A percentile compares a stretch with the other conserved stretches of the same genome.
These are phyloP conservation scores for Lacerta bilineata DNA, from an alignment of 2,797 vertebrate species.

Conservation along the genomic window DNA sequence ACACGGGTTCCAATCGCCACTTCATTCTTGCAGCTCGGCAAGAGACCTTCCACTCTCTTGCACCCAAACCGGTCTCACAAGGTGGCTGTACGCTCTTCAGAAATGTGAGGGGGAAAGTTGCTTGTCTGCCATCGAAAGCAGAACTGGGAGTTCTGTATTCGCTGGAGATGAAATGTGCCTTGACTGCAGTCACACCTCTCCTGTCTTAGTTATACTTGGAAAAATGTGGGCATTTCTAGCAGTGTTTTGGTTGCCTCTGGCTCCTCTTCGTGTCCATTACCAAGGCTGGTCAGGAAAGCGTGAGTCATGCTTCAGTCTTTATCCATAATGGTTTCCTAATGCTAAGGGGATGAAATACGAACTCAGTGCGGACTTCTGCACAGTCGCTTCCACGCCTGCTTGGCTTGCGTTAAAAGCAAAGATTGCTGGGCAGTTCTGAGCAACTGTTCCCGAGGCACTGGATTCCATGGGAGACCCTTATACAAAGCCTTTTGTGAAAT, in stretches of 20 bases:
- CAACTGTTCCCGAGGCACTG: not conserved
- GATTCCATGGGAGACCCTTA: not conserved
- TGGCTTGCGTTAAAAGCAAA: not conserved
- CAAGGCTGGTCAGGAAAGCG: slow-evolving; percentile 24
- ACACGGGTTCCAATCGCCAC: not conserved
- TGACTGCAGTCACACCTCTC: not conserved
- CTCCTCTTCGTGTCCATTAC: not conserved
- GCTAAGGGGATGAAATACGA: slow-evolving; percentile 3
- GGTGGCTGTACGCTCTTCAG: not conserved
- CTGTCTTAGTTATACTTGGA: not conserved
- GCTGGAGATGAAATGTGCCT: not conserved
- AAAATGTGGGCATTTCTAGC: not conserved
- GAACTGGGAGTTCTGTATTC: not conserved
- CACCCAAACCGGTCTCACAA: not conserved
- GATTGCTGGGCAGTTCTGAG: not conserved
- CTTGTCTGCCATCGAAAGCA: not conserved
- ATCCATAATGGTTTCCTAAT: slow-evolving; percentile 51
- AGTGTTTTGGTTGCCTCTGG: not conserved
- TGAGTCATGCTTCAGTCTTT: not conserved
- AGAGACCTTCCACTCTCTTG: not conserved
- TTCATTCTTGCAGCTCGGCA: not conserved
- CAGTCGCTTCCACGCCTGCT: not conserved
- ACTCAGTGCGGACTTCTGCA: not conserved
- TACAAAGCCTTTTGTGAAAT: not conserved
- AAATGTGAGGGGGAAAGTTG: not conserved